A percentile compares a stretch with the other conserved stretches of the same genome.
These are phyloP conservation scores for Sitta europaea DNA, from an alignment of 2,113 vertebrate genomes.

Conservation along the genomic window DNA sequence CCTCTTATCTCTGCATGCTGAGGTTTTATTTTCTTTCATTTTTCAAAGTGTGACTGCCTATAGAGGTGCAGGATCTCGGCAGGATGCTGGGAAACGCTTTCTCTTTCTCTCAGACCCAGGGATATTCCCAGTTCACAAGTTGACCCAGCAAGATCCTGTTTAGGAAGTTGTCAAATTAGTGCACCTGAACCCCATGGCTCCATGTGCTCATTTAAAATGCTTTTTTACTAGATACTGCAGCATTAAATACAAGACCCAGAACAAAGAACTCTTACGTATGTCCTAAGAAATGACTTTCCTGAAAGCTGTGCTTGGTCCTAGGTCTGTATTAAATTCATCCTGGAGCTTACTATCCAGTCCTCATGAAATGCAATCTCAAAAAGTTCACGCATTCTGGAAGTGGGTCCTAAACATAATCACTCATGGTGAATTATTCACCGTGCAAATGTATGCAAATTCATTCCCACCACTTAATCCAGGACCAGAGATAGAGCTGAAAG, in stretches of 20 bases:
- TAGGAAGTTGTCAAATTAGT: slow-evolving; percentile 14
- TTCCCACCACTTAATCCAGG: slow-evolving; percentile 24
- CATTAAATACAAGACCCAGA: not conserved
- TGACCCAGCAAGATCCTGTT: slow-evolving; percentile 21
- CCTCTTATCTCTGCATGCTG: slow-evolving; percentile 7
- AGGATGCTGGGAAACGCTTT: not conserved
- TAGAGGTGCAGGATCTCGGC: not conserved
- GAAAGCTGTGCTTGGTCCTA: not conserved
- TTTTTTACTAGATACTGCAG: not conserved
- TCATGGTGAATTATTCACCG: not conserved
- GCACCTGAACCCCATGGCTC: not conserved
- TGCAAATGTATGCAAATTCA: slow-evolving; percentile 41
- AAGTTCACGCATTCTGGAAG: not conserved
- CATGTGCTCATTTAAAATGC: not conserved
- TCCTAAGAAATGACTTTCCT: not conserved
- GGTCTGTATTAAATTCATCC: not conserved
- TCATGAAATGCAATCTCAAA: slow-evolving; percentile 17
- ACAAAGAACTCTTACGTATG: not conserved
- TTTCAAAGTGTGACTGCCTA: not conserved
- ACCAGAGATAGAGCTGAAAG: not conserved
- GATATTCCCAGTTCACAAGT: not conserved
- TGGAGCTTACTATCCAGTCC: not conserved
- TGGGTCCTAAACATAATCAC: not conserved
- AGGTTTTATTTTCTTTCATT: slow-evolving; percentile 45
- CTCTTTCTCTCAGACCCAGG: not conserved